Conservation (phyloP, 2,797 vertebrate species). For the Pyrocephalus nanus region DNA sequence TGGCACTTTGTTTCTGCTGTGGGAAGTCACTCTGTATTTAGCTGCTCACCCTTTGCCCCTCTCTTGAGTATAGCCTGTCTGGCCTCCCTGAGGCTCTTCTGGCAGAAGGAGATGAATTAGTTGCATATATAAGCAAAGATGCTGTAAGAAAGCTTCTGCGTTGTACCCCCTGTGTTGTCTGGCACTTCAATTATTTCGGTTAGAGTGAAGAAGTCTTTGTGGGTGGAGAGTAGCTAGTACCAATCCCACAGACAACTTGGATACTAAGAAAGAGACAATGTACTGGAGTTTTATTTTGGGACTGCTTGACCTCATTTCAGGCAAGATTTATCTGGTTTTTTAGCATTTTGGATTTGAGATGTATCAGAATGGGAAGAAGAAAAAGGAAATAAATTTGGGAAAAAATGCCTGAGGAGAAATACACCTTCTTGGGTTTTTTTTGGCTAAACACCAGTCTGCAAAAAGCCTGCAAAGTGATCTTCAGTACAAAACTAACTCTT, state of each 20-base stretch:
- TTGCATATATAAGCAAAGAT: neutral
- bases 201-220: constrained; percentile 22
- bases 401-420: neutral
- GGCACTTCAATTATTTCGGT: constrained; percentile 25
- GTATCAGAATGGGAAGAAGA: neutral
- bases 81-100: neutral
- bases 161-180: constrained; percentile 29
- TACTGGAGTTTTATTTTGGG: constrained; percentile 19
- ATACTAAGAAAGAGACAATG: neutral
- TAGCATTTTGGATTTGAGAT: neutral
- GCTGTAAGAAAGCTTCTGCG: neutral
- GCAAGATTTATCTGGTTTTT: neutral
- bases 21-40: neutral
- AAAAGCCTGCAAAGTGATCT: neutral
- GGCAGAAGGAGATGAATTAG: neutral
- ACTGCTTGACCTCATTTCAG: constrained; percentile 31
- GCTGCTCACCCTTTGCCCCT: neutral
- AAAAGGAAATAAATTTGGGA: neutral
- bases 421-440: neutral
- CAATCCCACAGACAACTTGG: neutral
- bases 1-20: neutral
- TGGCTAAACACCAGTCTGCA: neutral
- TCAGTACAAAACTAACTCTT: neutral
- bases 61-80: neutral
- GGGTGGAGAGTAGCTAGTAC: constrained; percentile 26